Percentiles rank a stretch among this genome's conserved stretches.
phyloP scores from a whole-genome alignment of 2,888 invertebrate species.

The Arge pagana region DNA sequence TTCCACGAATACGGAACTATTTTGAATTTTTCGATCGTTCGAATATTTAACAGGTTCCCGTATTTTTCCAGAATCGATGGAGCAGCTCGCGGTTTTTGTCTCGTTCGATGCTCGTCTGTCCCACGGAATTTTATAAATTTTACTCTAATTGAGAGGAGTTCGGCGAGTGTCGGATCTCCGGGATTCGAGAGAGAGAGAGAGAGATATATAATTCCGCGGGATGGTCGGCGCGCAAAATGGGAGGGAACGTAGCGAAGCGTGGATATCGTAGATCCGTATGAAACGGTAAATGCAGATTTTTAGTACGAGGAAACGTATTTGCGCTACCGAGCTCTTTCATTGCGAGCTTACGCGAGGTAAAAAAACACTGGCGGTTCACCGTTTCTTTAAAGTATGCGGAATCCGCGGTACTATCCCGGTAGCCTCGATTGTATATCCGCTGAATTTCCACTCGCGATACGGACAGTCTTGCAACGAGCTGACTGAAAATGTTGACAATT shows the following conservation, averaged over 20 bases:
- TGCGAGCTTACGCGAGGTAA: constrained; percentile 1
- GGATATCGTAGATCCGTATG: not conserved
- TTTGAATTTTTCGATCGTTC: too few relatives aligned
- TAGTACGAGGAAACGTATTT: constrained; percentile 8
- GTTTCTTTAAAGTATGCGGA: too few relatives aligned
- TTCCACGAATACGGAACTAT: too few relatives aligned
- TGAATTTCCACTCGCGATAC: too few relatives aligned
- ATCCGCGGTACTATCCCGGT: too few relatives aligned
- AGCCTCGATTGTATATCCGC: too few relatives aligned
- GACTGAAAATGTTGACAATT: too few relatives aligned
- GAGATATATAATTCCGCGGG: too few relatives aligned
- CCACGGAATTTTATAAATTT: constrained; percentile 4
- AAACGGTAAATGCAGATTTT: constrained; percentile 13
- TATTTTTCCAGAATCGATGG: too few relatives aligned
- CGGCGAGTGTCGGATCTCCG: constrained; percentile 1
- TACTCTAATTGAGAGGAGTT: constrained; percentile 11
- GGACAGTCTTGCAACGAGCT: too few relatives aligned
- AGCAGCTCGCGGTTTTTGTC: too few relatives aligned
- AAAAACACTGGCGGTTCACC: constrained; percentile 17
- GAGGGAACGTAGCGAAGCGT: not conserved
- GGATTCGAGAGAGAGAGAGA: constrained; percentile 1
- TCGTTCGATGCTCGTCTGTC: not conserved
- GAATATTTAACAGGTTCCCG: too few relatives aligned
- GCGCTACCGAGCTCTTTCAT: constrained; percentile 14
- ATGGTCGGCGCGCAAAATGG: not conserved